phyloP scores from a whole-genome alignment of 1,140 invertebrate species.

The Lasaia peninsularis region DNA sequence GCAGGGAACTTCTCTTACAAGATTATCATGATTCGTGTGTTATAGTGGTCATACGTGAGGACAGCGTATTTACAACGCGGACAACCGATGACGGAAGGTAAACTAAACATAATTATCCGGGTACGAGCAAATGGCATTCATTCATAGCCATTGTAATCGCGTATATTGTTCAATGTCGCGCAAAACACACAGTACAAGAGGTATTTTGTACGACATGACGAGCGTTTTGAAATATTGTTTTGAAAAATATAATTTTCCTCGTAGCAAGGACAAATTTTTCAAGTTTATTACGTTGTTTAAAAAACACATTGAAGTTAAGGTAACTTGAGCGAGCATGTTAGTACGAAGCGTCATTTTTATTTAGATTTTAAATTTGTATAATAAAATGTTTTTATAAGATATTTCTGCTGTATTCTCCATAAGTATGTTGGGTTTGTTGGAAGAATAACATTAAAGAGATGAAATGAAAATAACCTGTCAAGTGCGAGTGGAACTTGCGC shows the following conservation, averaged over 20 bases:
- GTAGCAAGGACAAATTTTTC: slow-evolving; percentile 10
- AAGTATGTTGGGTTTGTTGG: too few species aligned
- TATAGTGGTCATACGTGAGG: neutral
- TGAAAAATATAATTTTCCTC: slow-evolving; percentile 13
- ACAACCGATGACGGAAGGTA: slow-evolving; percentile 58
- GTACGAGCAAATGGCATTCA: slow-evolving; percentile 46
- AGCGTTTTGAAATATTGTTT: slow-evolving; percentile 18
- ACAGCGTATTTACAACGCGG: neutral
- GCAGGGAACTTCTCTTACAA: too few species aligned
- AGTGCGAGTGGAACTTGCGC: too few species aligned
- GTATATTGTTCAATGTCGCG: slow-evolving; percentile 61
- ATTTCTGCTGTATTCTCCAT: too few species aligned
- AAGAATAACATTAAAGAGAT: too few species aligned
- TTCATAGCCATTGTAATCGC: slow-evolving; percentile 63
- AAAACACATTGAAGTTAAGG: neutral
- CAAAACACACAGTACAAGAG: slow-evolving; percentile 33
- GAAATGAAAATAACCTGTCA: too few species aligned
- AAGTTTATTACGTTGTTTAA: neutral
- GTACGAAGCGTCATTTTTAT: neutral
- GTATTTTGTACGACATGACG: slow-evolving; percentile 15
- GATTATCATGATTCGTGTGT: neutral
- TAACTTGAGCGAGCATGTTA: neutral
- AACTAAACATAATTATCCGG: slow-evolving; percentile 67
- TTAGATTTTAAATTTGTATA: neutral
- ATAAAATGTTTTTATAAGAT: too few species aligned